A percentile compares a stretch with the other conserved stretches of the same genome.
Conservation (phyloP, 37 sponge, comb jelly and placozoan species). For the Cladorhizidae sp. region DNA sequence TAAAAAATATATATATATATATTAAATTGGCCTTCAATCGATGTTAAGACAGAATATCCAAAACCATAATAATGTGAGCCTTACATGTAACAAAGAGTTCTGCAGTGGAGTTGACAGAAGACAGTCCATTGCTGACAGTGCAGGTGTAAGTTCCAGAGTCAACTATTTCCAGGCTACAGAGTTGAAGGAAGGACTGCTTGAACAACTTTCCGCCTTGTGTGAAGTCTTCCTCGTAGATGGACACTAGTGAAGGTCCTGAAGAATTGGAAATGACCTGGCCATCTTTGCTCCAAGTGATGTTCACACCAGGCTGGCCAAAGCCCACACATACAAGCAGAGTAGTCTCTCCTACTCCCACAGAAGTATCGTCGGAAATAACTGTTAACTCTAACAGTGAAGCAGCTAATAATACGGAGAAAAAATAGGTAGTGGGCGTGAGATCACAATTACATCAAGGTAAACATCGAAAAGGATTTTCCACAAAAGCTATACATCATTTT, state of each 20-base stretch:
- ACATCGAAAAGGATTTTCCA: too few relatives aligned
- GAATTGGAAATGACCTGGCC: conserved; percentile 13
- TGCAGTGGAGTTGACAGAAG: neutral
- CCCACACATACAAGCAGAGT: conserved; percentile 13
- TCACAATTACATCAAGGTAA: too few relatives aligned
- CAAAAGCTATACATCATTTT: too few relatives aligned
- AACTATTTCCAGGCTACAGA: conserved; percentile 16
- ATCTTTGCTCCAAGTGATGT: conserved; percentile 19
- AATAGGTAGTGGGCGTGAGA: too few relatives aligned
- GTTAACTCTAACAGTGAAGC: too few relatives aligned
- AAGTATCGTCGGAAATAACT: conserved; percentile 3
- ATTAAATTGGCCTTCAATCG: too few relatives aligned
- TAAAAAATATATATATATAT: too few relatives aligned
- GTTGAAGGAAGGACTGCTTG: conserved; percentile 26
- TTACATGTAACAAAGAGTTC: conserved; percentile 3
- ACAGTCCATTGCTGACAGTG: neutral
- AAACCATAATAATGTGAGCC: too few relatives aligned
- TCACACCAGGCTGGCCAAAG: conserved; percentile 9
- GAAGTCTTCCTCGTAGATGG: conserved; percentile 17
- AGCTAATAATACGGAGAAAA: too few relatives aligned
- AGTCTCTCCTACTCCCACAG: conserved; percentile 18
- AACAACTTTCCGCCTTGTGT: neutral
- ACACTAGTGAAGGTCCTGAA: conserved; percentile 15
- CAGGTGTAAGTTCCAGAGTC: conserved; percentile 20
- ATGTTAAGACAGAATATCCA: too few relatives aligned